Conservation (phyloP, 2,797 vertebrate genomes). For the Hypotaenidia philippensis region DNA sequence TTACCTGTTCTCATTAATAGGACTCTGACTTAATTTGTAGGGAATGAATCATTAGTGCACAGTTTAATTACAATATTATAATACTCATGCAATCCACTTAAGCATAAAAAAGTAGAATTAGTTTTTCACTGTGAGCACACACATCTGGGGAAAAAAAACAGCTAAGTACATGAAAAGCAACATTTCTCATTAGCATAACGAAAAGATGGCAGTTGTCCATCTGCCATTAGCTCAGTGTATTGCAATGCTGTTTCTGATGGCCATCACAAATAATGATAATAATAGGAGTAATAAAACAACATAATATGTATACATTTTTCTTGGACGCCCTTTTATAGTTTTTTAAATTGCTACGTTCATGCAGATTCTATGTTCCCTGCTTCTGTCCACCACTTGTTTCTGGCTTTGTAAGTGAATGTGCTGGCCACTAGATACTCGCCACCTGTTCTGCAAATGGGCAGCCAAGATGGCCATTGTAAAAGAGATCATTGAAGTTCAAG, state of each 20-base stretch:
- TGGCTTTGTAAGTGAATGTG: conserved; percentile 64
- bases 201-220: conserved; percentile 66
- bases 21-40: conserved; percentile 31
- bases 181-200: conserved; percentile 68
- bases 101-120: conserved; percentile 34
- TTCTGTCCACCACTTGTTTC: conserved; percentile 45
- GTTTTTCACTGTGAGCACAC: conserved; percentile 26
- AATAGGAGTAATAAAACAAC: conserved; percentile 37
- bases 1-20: conserved; percentile 43
- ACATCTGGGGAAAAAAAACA: conserved; percentile 60
- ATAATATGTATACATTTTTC: conserved; percentile 43
- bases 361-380: conserved; percentile 6
- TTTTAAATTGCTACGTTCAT: conserved; percentile 33
- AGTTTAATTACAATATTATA: conserved; percentile 51
- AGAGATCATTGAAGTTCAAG: conserved; percentile 44
- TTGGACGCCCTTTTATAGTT: conserved; percentile 12
- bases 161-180: conserved; percentile 7
- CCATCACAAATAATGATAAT: conserved; percentile 50
- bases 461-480: conserved; percentile 50
- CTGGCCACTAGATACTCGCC: conserved; percentile 49
- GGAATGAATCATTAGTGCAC: conserved; percentile 19
- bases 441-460: conserved; percentile 66
- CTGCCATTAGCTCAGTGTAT: conserved; percentile 56
- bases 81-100: conserved; percentile 30
- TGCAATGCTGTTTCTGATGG: conserved; percentile 59